Percentiles rank a stretch among this genome's conserved stretches.
These are phyloP conservation scores for Diogma glabrata DNA, from an alignment of 2,888 invertebrate species.

Conservation along the genomic window DNA sequence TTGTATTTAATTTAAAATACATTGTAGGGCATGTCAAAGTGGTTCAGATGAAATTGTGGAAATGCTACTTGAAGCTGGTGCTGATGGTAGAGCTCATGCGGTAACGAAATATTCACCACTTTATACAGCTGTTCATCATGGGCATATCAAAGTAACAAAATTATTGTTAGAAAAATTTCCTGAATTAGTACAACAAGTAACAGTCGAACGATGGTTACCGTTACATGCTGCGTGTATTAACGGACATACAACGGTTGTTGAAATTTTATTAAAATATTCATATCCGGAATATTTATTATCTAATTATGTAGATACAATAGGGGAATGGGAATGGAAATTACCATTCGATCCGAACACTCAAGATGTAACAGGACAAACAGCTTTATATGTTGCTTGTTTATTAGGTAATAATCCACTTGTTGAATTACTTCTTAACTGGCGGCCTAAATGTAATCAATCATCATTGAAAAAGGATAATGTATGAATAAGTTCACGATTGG, in stretches of 20 bases:
- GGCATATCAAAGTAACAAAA: constrained; percentile 64
- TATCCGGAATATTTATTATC: constrained; percentile 60
- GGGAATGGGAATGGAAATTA: constrained; percentile 70
- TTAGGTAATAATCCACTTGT: constrained; percentile 70
- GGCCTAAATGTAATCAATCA: constrained; percentile 38
- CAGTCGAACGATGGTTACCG: constrained; percentile 86
- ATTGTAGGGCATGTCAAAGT: constrained; percentile 66
- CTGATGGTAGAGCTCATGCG: constrained; percentile 81
- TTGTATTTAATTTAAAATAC: neutral
- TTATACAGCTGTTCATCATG: constrained; percentile 82
- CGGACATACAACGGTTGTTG: constrained; percentile 67
- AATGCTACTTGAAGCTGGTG: constrained; percentile 65
- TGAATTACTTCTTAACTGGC: constrained; percentile 61
- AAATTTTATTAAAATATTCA: constrained; percentile 64
- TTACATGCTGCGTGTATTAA: constrained; percentile 87
- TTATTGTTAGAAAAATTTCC: constrained; percentile 71
- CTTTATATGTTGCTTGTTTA: constrained; percentile 79
- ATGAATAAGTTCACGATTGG: neutral
- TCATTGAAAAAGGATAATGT: neutral
- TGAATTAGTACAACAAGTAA: constrained; percentile 71
- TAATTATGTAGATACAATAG: constrained; percentile 48
- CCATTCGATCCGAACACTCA: constrained; percentile 89
- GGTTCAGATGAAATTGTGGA: constrained; percentile 70
- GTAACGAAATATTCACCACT: constrained; percentile 87
- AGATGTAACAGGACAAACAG: constrained; percentile 82